phyloP scores from a whole-genome alignment of 2,113 vertebrate species.

The crab-eating macaque (Macaca fascicularis) region DNA sequence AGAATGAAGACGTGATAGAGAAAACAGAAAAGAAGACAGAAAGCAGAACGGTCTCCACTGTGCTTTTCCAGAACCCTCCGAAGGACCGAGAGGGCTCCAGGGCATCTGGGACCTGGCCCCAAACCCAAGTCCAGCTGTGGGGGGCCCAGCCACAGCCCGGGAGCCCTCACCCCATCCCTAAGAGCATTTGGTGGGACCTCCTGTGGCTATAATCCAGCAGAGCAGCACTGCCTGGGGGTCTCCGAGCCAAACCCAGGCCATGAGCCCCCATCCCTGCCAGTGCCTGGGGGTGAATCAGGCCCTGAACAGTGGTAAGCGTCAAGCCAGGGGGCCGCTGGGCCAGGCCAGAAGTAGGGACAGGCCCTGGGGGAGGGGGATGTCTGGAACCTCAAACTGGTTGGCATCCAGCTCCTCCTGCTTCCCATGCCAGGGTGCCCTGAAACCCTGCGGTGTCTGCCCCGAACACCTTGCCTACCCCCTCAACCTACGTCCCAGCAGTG shows the following conservation, averaged over 20 bases:
- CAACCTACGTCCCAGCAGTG: neutral
- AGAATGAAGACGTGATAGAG: neutral
- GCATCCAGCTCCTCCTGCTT: neutral
- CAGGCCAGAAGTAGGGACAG: neutral
- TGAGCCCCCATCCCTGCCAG: neutral
- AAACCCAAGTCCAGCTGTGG: neutral
- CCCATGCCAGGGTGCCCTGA: neutral
- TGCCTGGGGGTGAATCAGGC: neutral
- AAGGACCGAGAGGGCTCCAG: no score
- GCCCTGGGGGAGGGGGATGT: neutral
- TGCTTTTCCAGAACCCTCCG: no score
- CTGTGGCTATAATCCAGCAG: neutral
- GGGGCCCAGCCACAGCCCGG: neutral
- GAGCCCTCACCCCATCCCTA: neutral
- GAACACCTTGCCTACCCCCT: neutral
- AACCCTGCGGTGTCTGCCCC: neutral
- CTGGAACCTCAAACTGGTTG: neutral
- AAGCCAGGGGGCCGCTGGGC: neutral
- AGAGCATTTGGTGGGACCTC: neutral
- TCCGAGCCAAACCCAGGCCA: neutral
- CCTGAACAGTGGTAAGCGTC: neutral
- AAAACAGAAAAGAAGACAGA: neutral
- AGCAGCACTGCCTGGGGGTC: neutral
- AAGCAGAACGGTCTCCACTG: neutral
- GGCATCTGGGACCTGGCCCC: neutral